A percentile compares a stretch with the other conserved stretches of the same genome.
phyloP scores from a whole-genome alignment of 2,113 vertebrate species.

The Tiliqua scincoides region DNA sequence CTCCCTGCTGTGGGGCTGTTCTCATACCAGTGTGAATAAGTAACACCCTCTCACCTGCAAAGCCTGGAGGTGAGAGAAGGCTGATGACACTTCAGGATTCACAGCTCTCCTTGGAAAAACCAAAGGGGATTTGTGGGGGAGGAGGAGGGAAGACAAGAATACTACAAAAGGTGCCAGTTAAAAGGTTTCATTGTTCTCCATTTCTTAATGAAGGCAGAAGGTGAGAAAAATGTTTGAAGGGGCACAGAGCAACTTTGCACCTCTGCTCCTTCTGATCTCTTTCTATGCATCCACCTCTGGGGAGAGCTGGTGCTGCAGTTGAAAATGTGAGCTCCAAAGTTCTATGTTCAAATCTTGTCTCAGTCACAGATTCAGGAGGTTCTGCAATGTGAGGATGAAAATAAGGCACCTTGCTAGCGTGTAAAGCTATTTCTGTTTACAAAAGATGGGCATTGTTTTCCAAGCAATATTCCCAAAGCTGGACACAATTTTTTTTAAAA shows the following conservation, averaged over 20 bases:
- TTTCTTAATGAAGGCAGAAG: constrained; percentile 50
- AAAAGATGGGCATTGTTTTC: too few relatives aligned
- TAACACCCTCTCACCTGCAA: constrained; percentile 54
- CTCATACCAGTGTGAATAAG: constrained; percentile 66
- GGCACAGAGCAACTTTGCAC: background rate
- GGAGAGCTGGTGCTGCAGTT: background rate
- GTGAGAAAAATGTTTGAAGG: constrained; percentile 9
- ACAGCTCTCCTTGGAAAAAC: constrained; percentile 62
- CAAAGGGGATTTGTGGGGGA: constrained; percentile 42
- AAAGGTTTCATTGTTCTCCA: constrained; percentile 57
- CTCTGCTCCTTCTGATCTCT: background rate
- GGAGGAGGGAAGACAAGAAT: constrained; percentile 50
- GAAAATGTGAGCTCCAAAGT: background rate
- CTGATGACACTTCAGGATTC: constrained; percentile 59
- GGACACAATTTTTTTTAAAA: too few relatives aligned
- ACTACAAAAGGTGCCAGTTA: constrained; percentile 63
- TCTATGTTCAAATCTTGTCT: background rate
- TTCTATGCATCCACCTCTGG: background rate
- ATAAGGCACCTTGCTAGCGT: background rate
- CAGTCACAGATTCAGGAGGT: background rate
- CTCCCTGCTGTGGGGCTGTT: constrained; percentile 66
- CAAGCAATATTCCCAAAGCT: too few relatives aligned
- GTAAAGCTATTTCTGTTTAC: too few relatives aligned
- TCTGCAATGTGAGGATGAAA: background rate
- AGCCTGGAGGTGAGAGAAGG: constrained; percentile 59